Conservation (phyloP, 2,113 vertebrate species). For the Laterallus jamaicensis region DNA sequence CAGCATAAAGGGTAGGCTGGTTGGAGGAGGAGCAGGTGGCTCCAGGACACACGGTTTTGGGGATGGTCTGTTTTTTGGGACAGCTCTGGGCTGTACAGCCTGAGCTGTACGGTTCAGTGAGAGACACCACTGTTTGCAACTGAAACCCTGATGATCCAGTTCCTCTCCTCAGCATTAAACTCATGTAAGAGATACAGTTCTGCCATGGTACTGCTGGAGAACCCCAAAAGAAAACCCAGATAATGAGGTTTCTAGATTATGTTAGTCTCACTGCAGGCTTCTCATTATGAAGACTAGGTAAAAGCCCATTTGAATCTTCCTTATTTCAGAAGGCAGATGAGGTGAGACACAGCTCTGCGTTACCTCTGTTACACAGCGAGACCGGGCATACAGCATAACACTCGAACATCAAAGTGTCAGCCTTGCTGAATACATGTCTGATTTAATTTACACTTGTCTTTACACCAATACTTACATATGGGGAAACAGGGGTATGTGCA, state of each 20-base stretch:
- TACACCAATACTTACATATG: not conserved
- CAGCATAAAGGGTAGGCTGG: too few species aligned
- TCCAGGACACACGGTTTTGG: too few species aligned
- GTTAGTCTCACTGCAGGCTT: not conserved
- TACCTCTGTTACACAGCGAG: not conserved
- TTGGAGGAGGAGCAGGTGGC: too few species aligned
- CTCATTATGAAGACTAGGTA: not conserved
- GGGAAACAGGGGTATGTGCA: not conserved
- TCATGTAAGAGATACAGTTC: not conserved
- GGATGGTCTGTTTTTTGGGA: too few species aligned
- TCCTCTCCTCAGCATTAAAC: not conserved
- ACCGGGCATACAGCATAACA: not conserved
- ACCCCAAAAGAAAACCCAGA: not conserved
- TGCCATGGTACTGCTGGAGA: not conserved
- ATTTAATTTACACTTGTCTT: not conserved
- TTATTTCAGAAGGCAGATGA: not conserved
- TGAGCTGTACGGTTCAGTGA: too few species aligned
- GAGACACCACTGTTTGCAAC: too few species aligned
- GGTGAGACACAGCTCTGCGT: not conserved
- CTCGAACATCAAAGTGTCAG: not conserved
- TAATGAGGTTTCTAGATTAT: constrained; percentile 47
- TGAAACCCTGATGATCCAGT: not conserved
- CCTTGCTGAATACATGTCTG: not conserved
- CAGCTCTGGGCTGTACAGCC: too few species aligned
- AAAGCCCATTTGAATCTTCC: not conserved